Percentiles rank a stretch among this genome's conserved stretches.
phyloP scores from a whole-genome alignment of 2,797 vertebrate genomes.

The Gadopsis bispinosus region DNA sequence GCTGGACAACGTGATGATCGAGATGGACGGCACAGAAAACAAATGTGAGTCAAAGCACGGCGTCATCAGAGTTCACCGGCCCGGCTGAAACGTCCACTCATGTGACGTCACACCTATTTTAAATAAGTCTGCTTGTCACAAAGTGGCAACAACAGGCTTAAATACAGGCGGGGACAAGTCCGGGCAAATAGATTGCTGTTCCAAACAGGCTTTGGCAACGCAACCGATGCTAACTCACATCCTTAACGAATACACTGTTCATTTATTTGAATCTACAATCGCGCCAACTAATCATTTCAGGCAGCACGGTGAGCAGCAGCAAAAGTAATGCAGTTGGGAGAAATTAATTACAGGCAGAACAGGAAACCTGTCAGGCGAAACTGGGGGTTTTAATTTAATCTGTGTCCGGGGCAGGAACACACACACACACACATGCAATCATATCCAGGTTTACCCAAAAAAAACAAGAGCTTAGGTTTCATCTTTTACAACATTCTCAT shows the following conservation, averaged over 20 bases:
- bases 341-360: constrained; percentile 10
- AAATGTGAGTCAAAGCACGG: constrained; percentile 89
- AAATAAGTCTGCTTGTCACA: constrained; percentile 27
- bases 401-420: neutral
- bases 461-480: neutral
- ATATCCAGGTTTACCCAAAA: neutral
- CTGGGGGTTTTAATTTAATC: constrained; percentile 2
- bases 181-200: constrained; percentile 11
- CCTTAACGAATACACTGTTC: constrained; percentile 20
- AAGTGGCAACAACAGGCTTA: constrained; percentile 21
- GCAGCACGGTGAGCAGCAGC: constrained; percentile 12
- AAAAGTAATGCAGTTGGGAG: neutral
- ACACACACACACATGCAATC: neutral
- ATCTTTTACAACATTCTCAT: neutral
- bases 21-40: constrained; percentile 96
- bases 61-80: constrained; percentile 16
- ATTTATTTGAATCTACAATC: constrained; percentile 35
- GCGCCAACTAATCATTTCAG: constrained; percentile 9
- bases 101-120: neutral
- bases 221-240: neutral
- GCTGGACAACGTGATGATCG: constrained; percentile 94
- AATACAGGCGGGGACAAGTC: constrained; percentile 36
- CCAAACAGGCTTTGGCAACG: constrained; percentile 31
- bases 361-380: constrained; percentile 28
- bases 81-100: constrained; percentile 30